These are phyloP conservation scores for Erannis defoliaria DNA, from an alignment of 2,888 invertebrate genomes.

Conservation along the genomic window DNA sequence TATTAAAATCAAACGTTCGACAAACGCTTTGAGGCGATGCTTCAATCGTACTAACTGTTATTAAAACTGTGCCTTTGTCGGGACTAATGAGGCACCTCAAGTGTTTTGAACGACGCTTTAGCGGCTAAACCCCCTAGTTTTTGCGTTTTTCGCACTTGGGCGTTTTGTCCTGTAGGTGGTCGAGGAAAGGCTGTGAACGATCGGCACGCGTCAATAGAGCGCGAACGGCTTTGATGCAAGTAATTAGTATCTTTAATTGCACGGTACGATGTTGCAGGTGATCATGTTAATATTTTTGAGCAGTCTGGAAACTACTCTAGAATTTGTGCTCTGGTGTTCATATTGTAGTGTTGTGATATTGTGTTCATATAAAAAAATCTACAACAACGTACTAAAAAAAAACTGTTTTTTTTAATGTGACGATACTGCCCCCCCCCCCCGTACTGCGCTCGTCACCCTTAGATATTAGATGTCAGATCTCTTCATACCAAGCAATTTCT, in stretches of 20 bases:
- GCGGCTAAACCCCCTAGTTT: constrained; percentile 14
- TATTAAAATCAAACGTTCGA: constrained; percentile 47
- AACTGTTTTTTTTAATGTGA: too few relatives aligned
- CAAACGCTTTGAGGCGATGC: constrained; percentile 41
- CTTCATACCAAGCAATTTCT: too few relatives aligned
- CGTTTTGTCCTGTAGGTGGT: constrained; percentile 19
- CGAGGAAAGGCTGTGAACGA: constrained; percentile 12
- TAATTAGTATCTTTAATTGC: constrained; percentile 38
- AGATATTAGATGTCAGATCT: too few relatives aligned
- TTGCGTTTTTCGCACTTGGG: constrained; percentile 32
- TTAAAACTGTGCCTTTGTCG: constrained; percentile 12
- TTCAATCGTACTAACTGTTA: constrained; percentile 28
- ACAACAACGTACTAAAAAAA: too few relatives aligned
- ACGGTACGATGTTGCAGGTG: constrained; percentile 10
- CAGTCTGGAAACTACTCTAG: not conserved
- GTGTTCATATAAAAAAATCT: too few relatives aligned
- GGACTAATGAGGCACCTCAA: constrained; percentile 47
- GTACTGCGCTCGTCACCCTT: too few relatives aligned
- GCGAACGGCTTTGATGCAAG: constrained; percentile 25
- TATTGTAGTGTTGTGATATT: too few relatives aligned
- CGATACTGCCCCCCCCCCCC: too few relatives aligned
- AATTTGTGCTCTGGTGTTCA: too few relatives aligned
- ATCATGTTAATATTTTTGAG: not conserved
- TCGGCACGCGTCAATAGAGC: constrained; percentile 34
- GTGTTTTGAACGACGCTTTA: not conserved